These are phyloP conservation scores for Thaumetopoea pityocampa DNA, from an alignment of 1,140 invertebrate species.

Conservation along the genomic window DNA sequence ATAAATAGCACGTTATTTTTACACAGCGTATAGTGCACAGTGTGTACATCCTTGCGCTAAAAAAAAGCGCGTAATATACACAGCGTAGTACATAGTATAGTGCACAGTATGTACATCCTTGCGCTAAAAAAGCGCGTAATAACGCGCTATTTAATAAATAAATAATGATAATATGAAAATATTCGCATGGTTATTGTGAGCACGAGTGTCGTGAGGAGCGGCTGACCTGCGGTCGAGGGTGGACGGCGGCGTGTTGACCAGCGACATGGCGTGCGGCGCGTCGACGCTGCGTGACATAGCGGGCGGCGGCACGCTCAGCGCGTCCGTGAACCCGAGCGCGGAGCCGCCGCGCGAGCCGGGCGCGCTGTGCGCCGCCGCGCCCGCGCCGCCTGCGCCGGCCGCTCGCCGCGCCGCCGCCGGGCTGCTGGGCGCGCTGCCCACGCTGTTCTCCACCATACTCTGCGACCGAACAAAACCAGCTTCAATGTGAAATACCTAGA, in stretches of 20 bases:
- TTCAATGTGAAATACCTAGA: not conserved
- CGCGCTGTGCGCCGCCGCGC: constrained; percentile 51
- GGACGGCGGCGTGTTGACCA: constrained; percentile 63
- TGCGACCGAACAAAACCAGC: constrained; percentile 21
- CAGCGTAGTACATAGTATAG: too few relatives aligned
- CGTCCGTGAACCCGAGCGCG: constrained; percentile 51
- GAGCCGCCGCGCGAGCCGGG: constrained; percentile 62
- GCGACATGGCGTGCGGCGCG: constrained; percentile 73
- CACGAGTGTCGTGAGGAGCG: too few relatives aligned
- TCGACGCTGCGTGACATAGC: constrained; percentile 77
- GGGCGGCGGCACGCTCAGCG: constrained; percentile 31
- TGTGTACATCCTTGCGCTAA: too few relatives aligned
- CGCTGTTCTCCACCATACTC: constrained; percentile 66
- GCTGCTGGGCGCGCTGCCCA: constrained; percentile 82
- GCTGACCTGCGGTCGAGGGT: constrained; percentile 72
- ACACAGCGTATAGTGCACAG: too few relatives aligned
- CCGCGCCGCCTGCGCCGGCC: constrained; percentile 51
- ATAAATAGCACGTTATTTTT: too few relatives aligned
- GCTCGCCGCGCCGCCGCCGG: constrained; percentile 43
- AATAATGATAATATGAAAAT: too few relatives aligned
- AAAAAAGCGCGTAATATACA: too few relatives aligned
- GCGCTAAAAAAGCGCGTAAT: too few relatives aligned
- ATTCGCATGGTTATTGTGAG: too few relatives aligned
- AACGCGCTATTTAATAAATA: too few relatives aligned
- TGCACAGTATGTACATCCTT: too few relatives aligned